Percentiles rank a stretch among this genome's conserved stretches.
phyloP scores from a whole-genome alignment of 2,888 invertebrate genomes.

The Micoletzkya japonica region DNA sequence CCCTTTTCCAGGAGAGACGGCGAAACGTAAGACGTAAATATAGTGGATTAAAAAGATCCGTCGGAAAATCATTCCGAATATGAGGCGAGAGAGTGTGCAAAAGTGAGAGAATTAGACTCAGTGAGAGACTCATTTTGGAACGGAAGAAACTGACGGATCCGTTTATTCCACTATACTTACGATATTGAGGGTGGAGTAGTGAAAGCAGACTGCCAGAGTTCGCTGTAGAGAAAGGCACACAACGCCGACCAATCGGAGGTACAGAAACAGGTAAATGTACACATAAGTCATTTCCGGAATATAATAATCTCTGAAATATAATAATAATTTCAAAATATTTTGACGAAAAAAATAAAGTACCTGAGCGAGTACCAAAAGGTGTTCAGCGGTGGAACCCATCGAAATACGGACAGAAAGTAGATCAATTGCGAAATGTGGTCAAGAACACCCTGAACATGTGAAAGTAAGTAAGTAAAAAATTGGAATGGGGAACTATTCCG shows the following conservation, averaged over 20 bases:
- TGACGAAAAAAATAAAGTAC: not conserved
- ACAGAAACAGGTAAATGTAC: constrained; percentile 13
- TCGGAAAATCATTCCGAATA: too few relatives aligned
- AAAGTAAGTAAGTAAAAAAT: too few relatives aligned
- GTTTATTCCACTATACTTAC: too few relatives aligned
- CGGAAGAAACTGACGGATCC: too few relatives aligned
- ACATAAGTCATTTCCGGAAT: constrained; percentile 16
- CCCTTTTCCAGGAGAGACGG: too few relatives aligned
- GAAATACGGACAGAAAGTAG: constrained; percentile 12
- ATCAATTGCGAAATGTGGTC: constrained; percentile 7
- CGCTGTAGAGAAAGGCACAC: constrained; percentile 18
- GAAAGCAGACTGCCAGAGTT: not conserved
- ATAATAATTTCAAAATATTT: not conserved
- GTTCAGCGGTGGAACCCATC: constrained; percentile 18
- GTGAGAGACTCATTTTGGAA: too few relatives aligned
- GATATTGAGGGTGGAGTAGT: not conserved
- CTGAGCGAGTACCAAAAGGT: constrained; percentile 13
- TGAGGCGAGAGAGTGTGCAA: too few relatives aligned
- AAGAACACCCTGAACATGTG: constrained; percentile 1
- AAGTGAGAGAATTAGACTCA: too few relatives aligned
- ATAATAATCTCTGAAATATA: not conserved
- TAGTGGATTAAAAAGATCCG: too few relatives aligned
- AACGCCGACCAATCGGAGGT: constrained; percentile 3
- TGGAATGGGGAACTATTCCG: too few relatives aligned
- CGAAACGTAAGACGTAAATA: too few relatives aligned